These are phyloP conservation scores for Coleophora deauratella DNA, from an alignment of 2,888 invertebrate genomes.

Conservation along the genomic window DNA sequence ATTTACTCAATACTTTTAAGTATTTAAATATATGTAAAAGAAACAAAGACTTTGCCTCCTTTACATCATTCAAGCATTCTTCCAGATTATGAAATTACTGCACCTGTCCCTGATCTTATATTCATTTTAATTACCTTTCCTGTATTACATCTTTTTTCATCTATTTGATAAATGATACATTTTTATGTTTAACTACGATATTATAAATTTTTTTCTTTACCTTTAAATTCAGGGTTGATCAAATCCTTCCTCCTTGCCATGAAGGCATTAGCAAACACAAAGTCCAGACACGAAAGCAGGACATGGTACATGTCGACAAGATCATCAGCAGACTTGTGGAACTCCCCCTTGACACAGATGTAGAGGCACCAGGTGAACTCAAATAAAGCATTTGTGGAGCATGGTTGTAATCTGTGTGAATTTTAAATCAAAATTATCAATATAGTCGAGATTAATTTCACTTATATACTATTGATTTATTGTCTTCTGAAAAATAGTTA, in stretches of 20 bases:
- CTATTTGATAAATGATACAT: too few relatives aligned
- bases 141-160: too few relatives aligned
- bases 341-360: conserved; percentile 90
- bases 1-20: too few relatives aligned
- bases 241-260: conserved; percentile 86
- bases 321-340: conserved; percentile 90
- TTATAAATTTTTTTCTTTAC: conserved; percentile 41
- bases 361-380: conserved; percentile 97
- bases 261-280: conserved; percentile 90
- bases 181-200: too few relatives aligned
- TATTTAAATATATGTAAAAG: too few relatives aligned
- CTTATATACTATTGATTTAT: neutral
- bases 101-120: too few relatives aligned
- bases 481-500: conserved; percentile 1
- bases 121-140: too few relatives aligned
- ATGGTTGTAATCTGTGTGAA: conserved; percentile 78
- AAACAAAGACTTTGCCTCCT: too few relatives aligned
- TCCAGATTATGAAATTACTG: too few relatives aligned
- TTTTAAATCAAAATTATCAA: neutral
- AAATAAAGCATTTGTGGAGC: conserved; percentile 87
- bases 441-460: neutral
- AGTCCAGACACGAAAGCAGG: conserved; percentile 91
- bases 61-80: too few relatives aligned
- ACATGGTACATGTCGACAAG: conserved; percentile 96
- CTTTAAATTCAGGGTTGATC: conserved; percentile 87